These are phyloP conservation scores for Engystomops pustulosus DNA, from an alignment of 2,113 vertebrate species.

Conservation along the genomic window DNA sequence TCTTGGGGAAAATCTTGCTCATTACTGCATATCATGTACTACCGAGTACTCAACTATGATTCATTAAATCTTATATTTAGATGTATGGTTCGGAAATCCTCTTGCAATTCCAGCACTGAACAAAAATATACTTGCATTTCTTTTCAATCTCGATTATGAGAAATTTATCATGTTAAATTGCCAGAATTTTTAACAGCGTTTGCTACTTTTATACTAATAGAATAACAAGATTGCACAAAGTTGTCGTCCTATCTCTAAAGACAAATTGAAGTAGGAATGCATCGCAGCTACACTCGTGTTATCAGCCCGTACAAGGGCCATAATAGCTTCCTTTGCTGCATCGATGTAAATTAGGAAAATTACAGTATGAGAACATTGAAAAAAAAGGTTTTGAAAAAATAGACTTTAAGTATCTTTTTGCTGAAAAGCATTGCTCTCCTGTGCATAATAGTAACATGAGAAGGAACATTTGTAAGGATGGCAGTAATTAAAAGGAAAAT, in stretches of 20 bases:
- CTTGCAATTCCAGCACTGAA: conserved; percentile 29
- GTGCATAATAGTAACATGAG: not conserved
- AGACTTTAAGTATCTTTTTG: not conserved
- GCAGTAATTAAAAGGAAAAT: not conserved
- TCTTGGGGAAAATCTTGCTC: conserved; percentile 58
- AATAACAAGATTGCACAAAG: conserved; percentile 17
- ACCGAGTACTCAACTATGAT: conserved; percentile 53
- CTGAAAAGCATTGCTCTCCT: conserved; percentile 13
- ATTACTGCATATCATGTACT: conserved; percentile 58
- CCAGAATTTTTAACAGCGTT: conserved; percentile 17
- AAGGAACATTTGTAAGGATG: not conserved
- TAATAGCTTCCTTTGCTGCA: conserved; percentile 45
- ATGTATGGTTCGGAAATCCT: conserved; percentile 51
- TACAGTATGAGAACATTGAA: conserved; percentile 32
- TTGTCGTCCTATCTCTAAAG: conserved; percentile 13
- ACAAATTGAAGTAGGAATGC: conserved; percentile 25
- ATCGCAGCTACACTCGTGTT: conserved; percentile 22
- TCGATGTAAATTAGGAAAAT: conserved; percentile 45
- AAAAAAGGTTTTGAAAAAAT: conserved; percentile 29
- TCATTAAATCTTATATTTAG: conserved; percentile 54
- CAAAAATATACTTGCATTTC: conserved; percentile 45
- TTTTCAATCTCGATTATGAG: conserved; percentile 34
- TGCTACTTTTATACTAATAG: not conserved
- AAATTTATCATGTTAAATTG: conserved; percentile 38
- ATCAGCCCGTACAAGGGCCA: conserved; percentile 26